Evolutionary conservation across 2,113 vertebrate genomes (phyloP).

Genomic region (Motacilla alba): DNA sequence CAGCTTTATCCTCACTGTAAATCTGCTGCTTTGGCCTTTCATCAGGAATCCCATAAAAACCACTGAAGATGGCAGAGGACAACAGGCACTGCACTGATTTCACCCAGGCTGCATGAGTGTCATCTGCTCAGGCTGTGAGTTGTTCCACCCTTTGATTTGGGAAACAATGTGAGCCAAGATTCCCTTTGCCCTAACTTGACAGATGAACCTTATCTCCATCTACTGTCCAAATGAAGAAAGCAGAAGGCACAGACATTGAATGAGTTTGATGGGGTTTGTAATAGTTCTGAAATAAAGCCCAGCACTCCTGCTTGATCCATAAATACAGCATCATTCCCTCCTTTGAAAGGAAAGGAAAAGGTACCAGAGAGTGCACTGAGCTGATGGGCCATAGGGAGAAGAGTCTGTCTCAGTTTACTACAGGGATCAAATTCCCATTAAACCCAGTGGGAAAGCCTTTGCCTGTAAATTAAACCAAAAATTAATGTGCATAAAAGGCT

Average conservation of each 20-base stretch:
- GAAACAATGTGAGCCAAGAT: neutral
- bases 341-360: neutral
- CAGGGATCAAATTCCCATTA: neutral
- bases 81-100: neutral
- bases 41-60: neutral
- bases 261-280: neutral
- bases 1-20: neutral
- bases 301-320: neutral
- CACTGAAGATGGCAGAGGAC: neutral
- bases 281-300: neutral
- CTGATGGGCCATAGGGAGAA: neutral
- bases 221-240: neutral
- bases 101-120: neutral
- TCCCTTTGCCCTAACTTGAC: neutral
- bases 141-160: neutral
- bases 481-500: neutral
- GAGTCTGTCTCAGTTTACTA: neutral
- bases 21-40: neutral
- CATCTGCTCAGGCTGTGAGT: neutral
- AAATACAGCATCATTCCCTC: neutral
- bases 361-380: neutral
- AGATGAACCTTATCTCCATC: neutral
- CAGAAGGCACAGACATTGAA: neutral
- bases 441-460: neutral
- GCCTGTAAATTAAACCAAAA: neutral